Conservation (phyloP, 2,113 vertebrate species). For the Nycticorax nycticorax region DNA sequence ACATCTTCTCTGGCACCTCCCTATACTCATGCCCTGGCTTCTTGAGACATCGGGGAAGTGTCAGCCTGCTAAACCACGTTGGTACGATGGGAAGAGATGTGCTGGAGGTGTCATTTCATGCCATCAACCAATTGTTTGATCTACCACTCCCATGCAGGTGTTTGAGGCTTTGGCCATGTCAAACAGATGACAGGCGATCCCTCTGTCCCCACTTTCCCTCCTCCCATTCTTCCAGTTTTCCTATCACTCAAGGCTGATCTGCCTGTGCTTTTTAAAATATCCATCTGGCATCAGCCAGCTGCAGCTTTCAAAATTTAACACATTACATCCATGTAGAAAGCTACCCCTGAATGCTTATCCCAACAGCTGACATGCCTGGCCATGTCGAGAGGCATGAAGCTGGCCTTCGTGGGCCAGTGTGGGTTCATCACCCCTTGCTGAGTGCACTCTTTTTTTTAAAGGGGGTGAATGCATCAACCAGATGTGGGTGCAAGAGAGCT, state of each 20-base stretch:
- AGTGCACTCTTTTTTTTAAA: background rate
- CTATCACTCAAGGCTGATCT: background rate
- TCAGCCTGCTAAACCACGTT: background rate
- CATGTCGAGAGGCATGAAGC: background rate
- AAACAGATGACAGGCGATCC: background rate
- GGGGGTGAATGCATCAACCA: background rate
- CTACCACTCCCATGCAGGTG: background rate
- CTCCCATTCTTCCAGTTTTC: background rate
- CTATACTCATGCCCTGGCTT: background rate
- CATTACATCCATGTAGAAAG: background rate
- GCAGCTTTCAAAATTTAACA: background rate
- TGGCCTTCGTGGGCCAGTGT: fast-evolving
- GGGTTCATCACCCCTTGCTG: background rate
- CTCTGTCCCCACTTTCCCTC: background rate
- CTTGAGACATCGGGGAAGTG: background rate
- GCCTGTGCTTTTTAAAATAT: background rate
- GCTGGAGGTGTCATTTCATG: background rate
- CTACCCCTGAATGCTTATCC: background rate
- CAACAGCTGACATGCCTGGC: background rate
- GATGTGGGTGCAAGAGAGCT: background rate
- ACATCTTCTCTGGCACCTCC: background rate
- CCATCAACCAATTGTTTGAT: background rate
- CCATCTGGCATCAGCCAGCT: background rate
- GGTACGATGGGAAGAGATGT: background rate
- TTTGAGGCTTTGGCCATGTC: background rate